Evolutionary conservation across 92 coral and sea anemone genomes (phyloP).

Genomic region (Ricordea florida): DNA sequence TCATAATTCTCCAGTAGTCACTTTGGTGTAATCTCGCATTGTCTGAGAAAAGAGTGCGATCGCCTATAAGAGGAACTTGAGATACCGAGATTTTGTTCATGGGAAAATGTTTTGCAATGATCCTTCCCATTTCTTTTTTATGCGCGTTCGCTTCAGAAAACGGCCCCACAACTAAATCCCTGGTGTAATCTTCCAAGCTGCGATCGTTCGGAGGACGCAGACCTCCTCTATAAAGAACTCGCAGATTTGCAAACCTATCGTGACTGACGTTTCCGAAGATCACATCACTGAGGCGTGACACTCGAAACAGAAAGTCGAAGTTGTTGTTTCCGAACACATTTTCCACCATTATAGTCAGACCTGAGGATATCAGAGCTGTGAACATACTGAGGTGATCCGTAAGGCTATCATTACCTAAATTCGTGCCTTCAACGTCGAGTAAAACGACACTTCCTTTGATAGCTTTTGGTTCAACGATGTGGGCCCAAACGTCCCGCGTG

Average conservation of each 20-base stretch:
- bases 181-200: constrained; percentile 9
- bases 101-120: constrained; percentile 19
- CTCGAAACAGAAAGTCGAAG: constrained; percentile 1
- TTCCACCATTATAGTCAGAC: neutral
- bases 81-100: neutral
- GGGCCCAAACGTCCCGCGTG: constrained; percentile 18
- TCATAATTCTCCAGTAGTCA: constrained; percentile 4
- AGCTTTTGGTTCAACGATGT: neutral
- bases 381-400: constrained; percentile 21
- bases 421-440: constrained; percentile 18
- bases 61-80: neutral
- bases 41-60: constrained; percentile 2
- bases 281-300: no score
- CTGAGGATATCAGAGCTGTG: neutral
- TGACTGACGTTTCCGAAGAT: no score
- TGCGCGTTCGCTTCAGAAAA: neutral
- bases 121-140: neutral
- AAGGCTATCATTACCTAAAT: constrained; percentile 3
- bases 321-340: neutral
- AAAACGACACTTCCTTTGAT: neutral
- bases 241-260: no score
- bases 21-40: neutral
- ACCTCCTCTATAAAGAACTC: neutral
- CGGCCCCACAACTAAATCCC: neutral
- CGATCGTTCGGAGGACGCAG: neutral